Evolutionary conservation across 2,113 vertebrate genomes (phyloP).

Genomic region (Rhodinocichla rosea): DNA sequence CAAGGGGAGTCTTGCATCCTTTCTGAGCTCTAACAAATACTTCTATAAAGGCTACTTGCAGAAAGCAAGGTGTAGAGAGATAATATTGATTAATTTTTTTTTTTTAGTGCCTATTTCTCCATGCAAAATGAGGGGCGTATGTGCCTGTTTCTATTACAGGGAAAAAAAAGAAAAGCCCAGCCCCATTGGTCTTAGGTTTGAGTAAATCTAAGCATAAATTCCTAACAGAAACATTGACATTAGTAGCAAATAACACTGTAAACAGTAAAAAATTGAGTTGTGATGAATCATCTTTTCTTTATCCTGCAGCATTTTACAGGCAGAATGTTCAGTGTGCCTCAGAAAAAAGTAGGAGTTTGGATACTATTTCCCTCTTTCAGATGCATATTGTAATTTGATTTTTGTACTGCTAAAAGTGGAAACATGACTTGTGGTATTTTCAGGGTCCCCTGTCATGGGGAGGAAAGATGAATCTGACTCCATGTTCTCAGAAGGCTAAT

Average conservation of each 20-base stretch:
- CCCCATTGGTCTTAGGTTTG: background rate
- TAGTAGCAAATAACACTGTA: background rate
- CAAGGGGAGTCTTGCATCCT: background rate
- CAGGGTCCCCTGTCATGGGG: too few species aligned
- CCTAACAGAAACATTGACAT: background rate
- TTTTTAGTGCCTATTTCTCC: background rate
- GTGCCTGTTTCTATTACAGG: background rate
- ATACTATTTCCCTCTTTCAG: background rate
- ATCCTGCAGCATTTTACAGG: background rate
- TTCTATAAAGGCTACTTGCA: background rate
- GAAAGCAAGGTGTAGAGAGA: background rate
- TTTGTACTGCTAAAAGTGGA: background rate
- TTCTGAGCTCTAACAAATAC: background rate
- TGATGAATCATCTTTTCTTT: background rate
- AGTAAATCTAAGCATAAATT: background rate
- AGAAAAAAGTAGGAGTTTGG: background rate
- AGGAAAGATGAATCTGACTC: too few species aligned
- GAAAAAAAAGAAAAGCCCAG: background rate
- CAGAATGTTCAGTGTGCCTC: background rate
- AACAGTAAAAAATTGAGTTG: background rate
- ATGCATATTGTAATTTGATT: background rate
- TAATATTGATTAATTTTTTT: rapidly evolving
- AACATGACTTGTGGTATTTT: background rate
- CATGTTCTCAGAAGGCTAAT: too few species aligned
- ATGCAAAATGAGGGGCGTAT: background rate